These are phyloP conservation scores for Tauraco erythrolophus DNA, from an alignment of 2,113 vertebrate species.

Conservation along the genomic window DNA sequence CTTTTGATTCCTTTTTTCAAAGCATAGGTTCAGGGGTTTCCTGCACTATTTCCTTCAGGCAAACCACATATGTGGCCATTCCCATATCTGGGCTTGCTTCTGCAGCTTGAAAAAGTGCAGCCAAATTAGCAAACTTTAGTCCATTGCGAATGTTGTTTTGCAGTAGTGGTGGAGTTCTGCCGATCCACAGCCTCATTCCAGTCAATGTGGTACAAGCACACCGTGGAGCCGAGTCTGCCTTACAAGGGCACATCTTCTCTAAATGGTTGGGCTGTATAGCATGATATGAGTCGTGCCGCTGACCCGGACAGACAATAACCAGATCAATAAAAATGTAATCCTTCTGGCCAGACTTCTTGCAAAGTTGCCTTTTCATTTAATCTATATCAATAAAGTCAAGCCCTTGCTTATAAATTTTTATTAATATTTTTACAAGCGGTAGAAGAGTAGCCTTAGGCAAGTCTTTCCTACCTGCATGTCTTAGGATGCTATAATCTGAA, in stretches of 20 bases:
- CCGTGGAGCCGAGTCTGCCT: not conserved
- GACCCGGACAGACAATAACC: not conserved
- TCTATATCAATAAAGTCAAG: not conserved
- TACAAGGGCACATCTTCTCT: not conserved
- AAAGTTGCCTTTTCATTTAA: slow-evolving; percentile 30
- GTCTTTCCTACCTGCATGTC: slow-evolving; percentile 30
- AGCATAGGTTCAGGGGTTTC: not conserved
- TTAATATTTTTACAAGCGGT: slow-evolving; percentile 58
- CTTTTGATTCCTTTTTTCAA: not conserved
- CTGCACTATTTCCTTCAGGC: not conserved
- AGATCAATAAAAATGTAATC: slow-evolving; percentile 27
- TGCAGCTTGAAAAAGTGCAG: not conserved
- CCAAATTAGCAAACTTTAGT: not conserved
- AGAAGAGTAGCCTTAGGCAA: slow-evolving; percentile 34
- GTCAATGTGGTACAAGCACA: not conserved
- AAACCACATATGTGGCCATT: not conserved
- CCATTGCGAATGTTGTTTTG: not conserved
- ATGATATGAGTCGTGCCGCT: not conserved
- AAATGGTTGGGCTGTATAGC: not conserved
- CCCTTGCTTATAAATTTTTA: slow-evolving; percentile 22
- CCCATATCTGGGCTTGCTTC: not conserved
- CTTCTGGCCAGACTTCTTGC: not conserved
- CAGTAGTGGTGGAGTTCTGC: not conserved
- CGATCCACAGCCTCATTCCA: not conserved
- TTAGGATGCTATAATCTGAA: slow-evolving; percentile 25